These are phyloP conservation scores for Mus musculus DNA, from an alignment of 2,113 vertebrate species.

Conservation along the genomic window GRCm39 chr3:52607501-52608000, in stretches of 20 bases:
- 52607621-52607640: neutral
- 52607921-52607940: too few relatives aligned
- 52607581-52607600: neutral
- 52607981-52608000: neutral
- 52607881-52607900: neutral
- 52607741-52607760: neutral
- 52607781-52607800: neutral
- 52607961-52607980: neutral
- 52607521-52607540: neutral
- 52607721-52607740: neutral
- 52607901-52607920: too few relatives aligned
- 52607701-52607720: neutral
- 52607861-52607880: neutral
- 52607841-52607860: neutral
- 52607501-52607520: neutral
- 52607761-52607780: neutral
- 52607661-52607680: neutral
- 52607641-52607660: too few relatives aligned
- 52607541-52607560: neutral
- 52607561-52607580: neutral
- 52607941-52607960: neutral
- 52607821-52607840: neutral
- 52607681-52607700: neutral
- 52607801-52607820: neutral
- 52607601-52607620: neutral